Conservation (phyloP, 2,888 invertebrate species). For the Drosophila nigritarsus region DNA sequence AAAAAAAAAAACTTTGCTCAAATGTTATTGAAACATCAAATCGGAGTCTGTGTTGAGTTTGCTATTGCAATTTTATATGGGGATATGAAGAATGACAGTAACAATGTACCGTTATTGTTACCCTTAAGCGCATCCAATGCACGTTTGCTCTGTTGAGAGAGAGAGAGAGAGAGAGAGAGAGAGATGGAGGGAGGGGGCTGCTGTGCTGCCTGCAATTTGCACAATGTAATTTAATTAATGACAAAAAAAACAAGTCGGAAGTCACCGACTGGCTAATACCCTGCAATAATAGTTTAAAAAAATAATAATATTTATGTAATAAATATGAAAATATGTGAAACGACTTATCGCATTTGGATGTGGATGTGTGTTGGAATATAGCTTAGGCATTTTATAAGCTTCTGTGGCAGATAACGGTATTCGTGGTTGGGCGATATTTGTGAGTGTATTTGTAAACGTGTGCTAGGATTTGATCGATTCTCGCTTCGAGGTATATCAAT, state of each 20-base stretch:
- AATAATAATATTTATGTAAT: too few species aligned
- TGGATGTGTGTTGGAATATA: too few species aligned
- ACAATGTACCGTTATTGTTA: conserved; percentile 41
- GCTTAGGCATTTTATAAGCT: too few species aligned
- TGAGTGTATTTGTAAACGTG: neutral
- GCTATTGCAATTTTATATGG: too few species aligned
- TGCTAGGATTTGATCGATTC: neutral
- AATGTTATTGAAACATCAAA: neutral
- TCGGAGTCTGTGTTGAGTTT: neutral
- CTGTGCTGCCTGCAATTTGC: conserved; percentile 76
- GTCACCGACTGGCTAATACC: neutral
- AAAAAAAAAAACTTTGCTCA: neutral
- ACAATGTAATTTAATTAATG: conserved; percentile 84
- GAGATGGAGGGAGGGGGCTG: neutral
- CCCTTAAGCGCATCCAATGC: conserved; percentile 37
- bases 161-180: too few species aligned
- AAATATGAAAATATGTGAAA: too few species aligned
- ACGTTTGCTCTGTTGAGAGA: neutral
- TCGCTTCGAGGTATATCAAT: neutral
- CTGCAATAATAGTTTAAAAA: neutral
- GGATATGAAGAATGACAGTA: conserved; percentile 27
- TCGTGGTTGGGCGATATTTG: neutral
- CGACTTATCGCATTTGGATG: too few species aligned
- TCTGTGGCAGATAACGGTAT: neutral
- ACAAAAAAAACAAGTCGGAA: neutral